Conservation (phyloP, 2,797 vertebrate genomes). For the Sebastes melanostomus region DNA sequence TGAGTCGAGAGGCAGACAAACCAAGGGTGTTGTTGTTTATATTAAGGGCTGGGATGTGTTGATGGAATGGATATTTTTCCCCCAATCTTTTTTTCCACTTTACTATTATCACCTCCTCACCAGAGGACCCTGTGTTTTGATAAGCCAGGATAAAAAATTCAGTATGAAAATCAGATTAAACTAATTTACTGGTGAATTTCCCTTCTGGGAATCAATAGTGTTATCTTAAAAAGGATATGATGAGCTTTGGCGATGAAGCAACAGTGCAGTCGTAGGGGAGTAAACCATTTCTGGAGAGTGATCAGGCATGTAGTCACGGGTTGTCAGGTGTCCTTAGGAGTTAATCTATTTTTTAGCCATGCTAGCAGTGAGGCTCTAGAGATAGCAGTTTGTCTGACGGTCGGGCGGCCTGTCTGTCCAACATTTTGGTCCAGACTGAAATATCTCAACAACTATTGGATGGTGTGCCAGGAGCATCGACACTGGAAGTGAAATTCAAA, state of each 20-base stretch:
- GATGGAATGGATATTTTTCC: neutral
- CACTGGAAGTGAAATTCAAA: neutral
- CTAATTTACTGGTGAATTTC: neutral
- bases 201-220: neutral
- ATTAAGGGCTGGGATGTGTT: neutral
- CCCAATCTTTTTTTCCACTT: neutral
- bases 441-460: neutral
- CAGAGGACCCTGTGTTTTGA: neutral
- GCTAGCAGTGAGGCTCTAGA: neutral
- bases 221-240: neutral
- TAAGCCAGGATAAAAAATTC: neutral
- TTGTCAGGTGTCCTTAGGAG: no score
- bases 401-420: neutral
- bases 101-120: slow-evolving; percentile 4
- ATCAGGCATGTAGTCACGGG: no score
- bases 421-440: neutral
- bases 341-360: neutral
- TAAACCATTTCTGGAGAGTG: neutral
- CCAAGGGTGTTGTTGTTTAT: neutral
- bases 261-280: neutral
- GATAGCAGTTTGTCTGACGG: neutral
- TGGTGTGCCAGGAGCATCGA: neutral
- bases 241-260: neutral
- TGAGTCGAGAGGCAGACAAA: neutral
- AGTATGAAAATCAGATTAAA: neutral